These are phyloP conservation scores for Branchinecta sandiegonensis DNA, from an alignment of 2,888 invertebrate species.

Conservation along the genomic window DNA sequence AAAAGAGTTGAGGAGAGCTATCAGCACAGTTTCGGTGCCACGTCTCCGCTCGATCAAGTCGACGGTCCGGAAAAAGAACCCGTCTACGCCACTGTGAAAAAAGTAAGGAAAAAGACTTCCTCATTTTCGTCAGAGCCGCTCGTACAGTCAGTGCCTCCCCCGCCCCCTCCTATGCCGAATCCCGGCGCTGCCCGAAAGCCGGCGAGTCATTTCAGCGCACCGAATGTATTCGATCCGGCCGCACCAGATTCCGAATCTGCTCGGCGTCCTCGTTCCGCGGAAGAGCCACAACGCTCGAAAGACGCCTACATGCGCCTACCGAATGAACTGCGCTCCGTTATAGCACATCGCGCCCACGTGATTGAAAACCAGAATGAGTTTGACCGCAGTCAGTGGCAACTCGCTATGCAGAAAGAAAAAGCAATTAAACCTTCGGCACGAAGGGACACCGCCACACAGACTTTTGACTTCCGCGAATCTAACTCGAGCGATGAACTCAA, in stretches of 20 bases:
- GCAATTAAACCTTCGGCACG: background rate
- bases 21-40: background rate
- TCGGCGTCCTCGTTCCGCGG: background rate
- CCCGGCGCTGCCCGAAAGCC: background rate
- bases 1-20: background rate
- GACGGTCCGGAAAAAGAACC: background rate
- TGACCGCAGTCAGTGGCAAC: background rate
- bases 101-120: background rate
- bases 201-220: constrained; percentile 16
- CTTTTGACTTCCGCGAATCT: background rate
- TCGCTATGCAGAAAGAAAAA: background rate
- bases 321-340: background rate
- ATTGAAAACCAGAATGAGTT: background rate
- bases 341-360: background rate
- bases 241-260: background rate
- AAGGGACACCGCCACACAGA: background rate
- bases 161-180: constrained; percentile 9
- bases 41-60: background rate
- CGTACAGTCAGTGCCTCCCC: background rate
- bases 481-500: constrained; percentile 3
- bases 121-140: background rate
- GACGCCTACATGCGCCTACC: background rate
- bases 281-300: background rate
- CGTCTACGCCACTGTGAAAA: background rate
- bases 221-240: background rate